Percentiles rank a stretch among this genome's conserved stretches.
These are phyloP conservation scores for Sebastes iracundus DNA, from an alignment of 2,797 vertebrate genomes.

Conservation along the genomic window DNA sequence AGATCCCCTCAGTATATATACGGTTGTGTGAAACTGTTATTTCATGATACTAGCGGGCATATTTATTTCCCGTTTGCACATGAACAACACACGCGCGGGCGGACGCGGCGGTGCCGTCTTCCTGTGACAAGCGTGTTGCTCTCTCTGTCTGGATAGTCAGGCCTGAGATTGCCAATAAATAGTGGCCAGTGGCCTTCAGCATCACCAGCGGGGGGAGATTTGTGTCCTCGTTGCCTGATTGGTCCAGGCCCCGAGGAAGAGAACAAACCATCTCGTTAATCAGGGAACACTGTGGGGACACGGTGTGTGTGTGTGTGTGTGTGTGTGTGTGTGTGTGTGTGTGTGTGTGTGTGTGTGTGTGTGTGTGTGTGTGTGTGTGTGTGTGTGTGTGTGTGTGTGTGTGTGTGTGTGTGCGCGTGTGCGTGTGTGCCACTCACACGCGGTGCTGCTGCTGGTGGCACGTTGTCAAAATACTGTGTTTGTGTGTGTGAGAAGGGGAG, in stretches of 20 bases:
- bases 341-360: not conserved
- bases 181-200: constrained; percentile 79
- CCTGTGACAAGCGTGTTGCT: constrained; percentile 70
- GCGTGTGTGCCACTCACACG: constrained; percentile 20
- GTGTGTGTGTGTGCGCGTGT: not conserved
- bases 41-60: constrained; percentile 16
- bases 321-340: not conserved
- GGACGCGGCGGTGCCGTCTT: constrained; percentile 46
- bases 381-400: not conserved
- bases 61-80: constrained; percentile 38
- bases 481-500: constrained; percentile 19
- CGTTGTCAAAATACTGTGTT: constrained; percentile 48
- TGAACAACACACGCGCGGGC: constrained; percentile 43
- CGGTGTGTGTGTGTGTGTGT: constrained; percentile 24
- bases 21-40: constrained; percentile 18
- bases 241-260: constrained; percentile 68
- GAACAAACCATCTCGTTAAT: constrained; percentile 79
- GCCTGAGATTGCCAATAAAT: constrained; percentile 83
- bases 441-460: constrained; percentile 33
- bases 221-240: constrained; percentile 76
- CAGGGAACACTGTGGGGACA: constrained; percentile 69
- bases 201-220: constrained; percentile 75
- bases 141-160: constrained; percentile 79
- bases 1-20: constrained; percentile 24
- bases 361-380: not conserved